Percentiles rank a stretch among this genome's conserved stretches.
phyloP scores from a whole-genome alignment of 2,888 invertebrate genomes.

The Peribatodes rhomboidaria region DNA sequence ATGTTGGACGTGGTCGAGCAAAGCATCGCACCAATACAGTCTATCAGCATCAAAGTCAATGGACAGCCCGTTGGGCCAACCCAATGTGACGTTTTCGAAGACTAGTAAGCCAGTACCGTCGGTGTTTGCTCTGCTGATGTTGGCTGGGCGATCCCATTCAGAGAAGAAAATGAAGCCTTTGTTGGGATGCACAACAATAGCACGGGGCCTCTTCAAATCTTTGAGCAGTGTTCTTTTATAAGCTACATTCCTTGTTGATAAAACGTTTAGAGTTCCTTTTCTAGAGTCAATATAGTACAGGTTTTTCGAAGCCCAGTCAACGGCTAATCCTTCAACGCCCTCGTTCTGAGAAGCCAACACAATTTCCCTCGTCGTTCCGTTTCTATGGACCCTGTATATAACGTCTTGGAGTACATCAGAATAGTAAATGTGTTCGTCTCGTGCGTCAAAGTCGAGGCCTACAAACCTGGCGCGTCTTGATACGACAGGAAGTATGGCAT shows the following conservation, averaged over 20 bases:
- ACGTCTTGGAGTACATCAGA: slow-evolving; percentile 99
- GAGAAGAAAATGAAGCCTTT: slow-evolving; percentile 97
- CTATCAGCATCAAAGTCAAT: slow-evolving; percentile 96
- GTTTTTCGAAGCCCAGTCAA: slow-evolving; percentile 98
- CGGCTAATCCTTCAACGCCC: slow-evolving; percentile 97
- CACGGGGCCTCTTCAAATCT: slow-evolving; percentile 96
- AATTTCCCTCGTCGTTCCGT: slow-evolving; percentile 93
- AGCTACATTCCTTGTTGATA: slow-evolving; percentile 95
- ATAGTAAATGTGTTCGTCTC: slow-evolving; percentile 97
- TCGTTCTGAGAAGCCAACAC: slow-evolving; percentile 98
- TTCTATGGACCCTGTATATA: slow-evolving; percentile 93
- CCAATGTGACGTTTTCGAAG: slow-evolving; percentile 96
- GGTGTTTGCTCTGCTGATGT: slow-evolving; percentile 96
- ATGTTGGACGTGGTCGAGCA: slow-evolving; percentile 98
- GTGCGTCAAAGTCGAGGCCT: slow-evolving; percentile 97
- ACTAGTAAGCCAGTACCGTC: slow-evolving; percentile 96
- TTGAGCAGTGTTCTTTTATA: slow-evolving; percentile 94
- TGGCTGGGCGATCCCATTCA: slow-evolving; percentile 98
- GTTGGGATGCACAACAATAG: slow-evolving; percentile 98
- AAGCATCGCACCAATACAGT: slow-evolving; percentile 98
- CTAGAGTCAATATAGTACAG: slow-evolving; percentile 98
- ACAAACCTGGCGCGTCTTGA: slow-evolving; percentile 97
- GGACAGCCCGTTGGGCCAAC: slow-evolving; percentile 99
- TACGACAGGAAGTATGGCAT: slow-evolving; percentile 97
- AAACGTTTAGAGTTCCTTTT: slow-evolving; percentile 96